Percentiles rank a stretch among this genome's conserved stretches.
phyloP scores from a whole-genome alignment of 2,888 invertebrate genomes.

The Phaonia tiefii region DNA sequence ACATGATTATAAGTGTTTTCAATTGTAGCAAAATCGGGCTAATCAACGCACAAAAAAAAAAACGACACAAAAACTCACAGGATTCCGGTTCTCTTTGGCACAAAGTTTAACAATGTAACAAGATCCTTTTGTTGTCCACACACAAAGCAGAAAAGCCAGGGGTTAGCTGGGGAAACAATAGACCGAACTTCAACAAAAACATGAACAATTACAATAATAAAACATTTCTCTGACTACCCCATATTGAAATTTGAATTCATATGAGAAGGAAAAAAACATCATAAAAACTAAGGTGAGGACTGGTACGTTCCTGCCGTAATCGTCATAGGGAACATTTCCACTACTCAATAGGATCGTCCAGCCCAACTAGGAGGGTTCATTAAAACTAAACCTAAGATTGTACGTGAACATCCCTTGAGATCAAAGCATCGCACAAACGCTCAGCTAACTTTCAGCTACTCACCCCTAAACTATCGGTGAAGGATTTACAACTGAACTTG shows the following conservation, averaged over 20 bases:
- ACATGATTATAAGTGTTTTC: conserved; percentile 19
- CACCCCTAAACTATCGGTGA: conserved; percentile 41
- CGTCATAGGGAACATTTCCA: conserved; percentile 3
- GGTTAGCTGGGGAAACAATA: conserved; percentile 33
- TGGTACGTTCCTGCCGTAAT: conserved; percentile 24
- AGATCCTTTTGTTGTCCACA: conserved; percentile 38
- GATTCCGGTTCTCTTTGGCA: background rate
- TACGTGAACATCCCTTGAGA: conserved; percentile 57
- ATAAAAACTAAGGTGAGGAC: too few relatives aligned
- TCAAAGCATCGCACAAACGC: conserved; percentile 7
- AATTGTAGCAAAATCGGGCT: conserved; percentile 53
- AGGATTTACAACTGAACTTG: conserved; percentile 43
- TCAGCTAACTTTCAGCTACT: too few relatives aligned
- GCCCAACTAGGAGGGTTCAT: conserved; percentile 48
- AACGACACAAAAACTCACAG: conserved; percentile 20
- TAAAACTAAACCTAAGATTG: conserved; percentile 58
- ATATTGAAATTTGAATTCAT: conserved; percentile 4
- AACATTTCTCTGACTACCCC: conserved; percentile 29
- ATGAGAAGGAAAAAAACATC: too few relatives aligned
- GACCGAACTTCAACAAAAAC: conserved; percentile 23
- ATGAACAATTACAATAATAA: conserved; percentile 59
- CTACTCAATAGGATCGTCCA: conserved; percentile 36
- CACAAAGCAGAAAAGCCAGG: conserved; percentile 34
- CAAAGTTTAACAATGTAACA: conserved; percentile 56
- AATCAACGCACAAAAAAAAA: conserved; percentile 52